Conservation (phyloP, 2,888 invertebrate species). For the Eurois occulta region DNA sequence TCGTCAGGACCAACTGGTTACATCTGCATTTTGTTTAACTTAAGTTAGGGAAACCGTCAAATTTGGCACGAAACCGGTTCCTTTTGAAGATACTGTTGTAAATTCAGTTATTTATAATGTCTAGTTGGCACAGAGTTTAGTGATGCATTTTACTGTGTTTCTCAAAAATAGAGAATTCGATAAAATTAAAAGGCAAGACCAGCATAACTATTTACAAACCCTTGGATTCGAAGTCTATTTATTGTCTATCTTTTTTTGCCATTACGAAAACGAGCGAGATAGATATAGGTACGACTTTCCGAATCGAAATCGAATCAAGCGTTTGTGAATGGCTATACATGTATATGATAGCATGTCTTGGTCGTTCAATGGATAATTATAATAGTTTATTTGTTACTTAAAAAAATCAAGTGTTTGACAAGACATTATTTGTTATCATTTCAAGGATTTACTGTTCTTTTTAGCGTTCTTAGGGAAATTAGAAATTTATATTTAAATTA, state of each 20-base stretch:
- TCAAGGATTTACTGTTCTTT: background rate
- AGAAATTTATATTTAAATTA: background rate
- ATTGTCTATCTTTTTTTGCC: too few species aligned
- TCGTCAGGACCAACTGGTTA: constrained; percentile 15
- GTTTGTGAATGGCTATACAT: too few species aligned
- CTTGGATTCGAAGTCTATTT: too few species aligned
- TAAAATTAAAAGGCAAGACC: background rate
- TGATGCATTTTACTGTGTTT: background rate
- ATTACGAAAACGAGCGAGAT: background rate
- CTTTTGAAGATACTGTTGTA: background rate
- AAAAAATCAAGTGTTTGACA: background rate
- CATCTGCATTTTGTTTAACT: background rate
- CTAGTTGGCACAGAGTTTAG: background rate
- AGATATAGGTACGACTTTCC: too few species aligned
- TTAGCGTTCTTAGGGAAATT: background rate
- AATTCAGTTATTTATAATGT: background rate
- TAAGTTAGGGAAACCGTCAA: constrained; percentile 1
- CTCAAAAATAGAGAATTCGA: background rate
- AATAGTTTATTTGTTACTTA: background rate
- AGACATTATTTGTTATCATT: background rate
- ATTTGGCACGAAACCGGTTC: constrained; percentile 2
- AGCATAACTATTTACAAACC: too few species aligned
- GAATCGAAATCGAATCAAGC: too few species aligned
- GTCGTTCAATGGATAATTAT: too few species aligned
- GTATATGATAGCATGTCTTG: background rate